These are phyloP conservation scores for Oxytorus armatus DNA, from an alignment of 2,888 invertebrate species.

Conservation along the genomic window DNA sequence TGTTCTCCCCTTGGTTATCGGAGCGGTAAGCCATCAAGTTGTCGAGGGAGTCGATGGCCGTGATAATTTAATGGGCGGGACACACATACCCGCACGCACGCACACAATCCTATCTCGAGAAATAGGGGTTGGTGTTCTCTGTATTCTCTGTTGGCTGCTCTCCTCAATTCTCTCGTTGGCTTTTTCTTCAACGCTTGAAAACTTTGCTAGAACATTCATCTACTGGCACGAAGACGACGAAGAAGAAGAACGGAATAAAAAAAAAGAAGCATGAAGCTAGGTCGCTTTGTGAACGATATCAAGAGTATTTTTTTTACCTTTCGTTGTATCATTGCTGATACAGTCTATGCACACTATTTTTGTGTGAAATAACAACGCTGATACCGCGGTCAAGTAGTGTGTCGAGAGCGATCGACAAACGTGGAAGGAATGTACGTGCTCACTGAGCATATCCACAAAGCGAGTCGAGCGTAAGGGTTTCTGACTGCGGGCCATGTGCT, in stretches of 20 bases:
- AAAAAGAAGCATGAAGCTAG: slow-evolving; percentile 24
- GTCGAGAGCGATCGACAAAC: slow-evolving; percentile 64
- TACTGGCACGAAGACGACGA: slow-evolving; percentile 3
- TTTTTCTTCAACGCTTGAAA: slow-evolving; percentile 44
- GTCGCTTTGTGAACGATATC: slow-evolving; percentile 44
- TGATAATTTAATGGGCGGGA: slow-evolving; percentile 74
- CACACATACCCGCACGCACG: slow-evolving; percentile 33
- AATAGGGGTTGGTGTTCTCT: slow-evolving; percentile 34
- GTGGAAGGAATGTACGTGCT: slow-evolving; percentile 61
- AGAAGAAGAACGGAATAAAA: slow-evolving; percentile 16
- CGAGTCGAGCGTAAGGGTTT: slow-evolving; percentile 24
- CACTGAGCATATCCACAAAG: slow-evolving; percentile 7
- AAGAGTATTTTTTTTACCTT: slow-evolving; percentile 11
- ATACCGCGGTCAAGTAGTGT: slow-evolving; percentile 57
- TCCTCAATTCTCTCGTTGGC: slow-evolving; percentile 28
- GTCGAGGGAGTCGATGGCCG: slow-evolving; percentile 70
- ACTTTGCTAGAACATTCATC: slow-evolving; percentile 43
- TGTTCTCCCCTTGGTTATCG: slow-evolving; percentile 55
- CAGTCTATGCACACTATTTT: slow-evolving; percentile 61
- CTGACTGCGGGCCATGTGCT: slow-evolving; percentile 25
- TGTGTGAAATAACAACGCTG: slow-evolving; percentile 62
- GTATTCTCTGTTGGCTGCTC: slow-evolving; percentile 29
- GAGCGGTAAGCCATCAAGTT: slow-evolving; percentile 60
- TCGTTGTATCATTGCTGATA: slow-evolving; percentile 42
- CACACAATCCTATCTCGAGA: slow-evolving; percentile 27